Evolutionary conservation across 2,888 invertebrate species (phyloP).

Genomic region (Campaea margaritaria): DNA sequence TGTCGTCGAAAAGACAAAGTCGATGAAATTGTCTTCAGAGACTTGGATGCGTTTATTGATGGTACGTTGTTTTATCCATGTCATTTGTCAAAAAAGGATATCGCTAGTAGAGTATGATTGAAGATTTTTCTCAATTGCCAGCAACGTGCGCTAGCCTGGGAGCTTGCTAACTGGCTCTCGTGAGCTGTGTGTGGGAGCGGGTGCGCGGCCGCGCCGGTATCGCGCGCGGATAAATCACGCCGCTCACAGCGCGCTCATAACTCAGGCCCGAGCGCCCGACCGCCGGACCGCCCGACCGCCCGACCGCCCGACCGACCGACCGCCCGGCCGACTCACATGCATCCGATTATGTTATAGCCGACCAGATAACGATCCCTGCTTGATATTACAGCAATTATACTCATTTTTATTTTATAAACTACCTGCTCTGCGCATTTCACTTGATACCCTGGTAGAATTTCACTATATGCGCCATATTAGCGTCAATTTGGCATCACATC

Average conservation of each 20-base stretch:
- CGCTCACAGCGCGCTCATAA: slow-evolving; percentile 21
- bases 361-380: slow-evolving; percentile 2
- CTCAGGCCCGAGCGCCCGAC: slow-evolving; percentile 4
- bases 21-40: too few relatives aligned
- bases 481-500: too few relatives aligned
- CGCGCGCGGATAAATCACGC: slow-evolving; percentile 30
- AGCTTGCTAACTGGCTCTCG: not conserved
- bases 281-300: slow-evolving; percentile 1
- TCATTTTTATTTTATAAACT: not conserved
- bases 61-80: too few relatives aligned
- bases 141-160: not conserved
- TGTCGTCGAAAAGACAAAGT: too few relatives aligned
- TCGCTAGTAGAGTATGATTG: too few relatives aligned
- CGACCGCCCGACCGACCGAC: not conserved
- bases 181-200: slow-evolving; percentile 21
- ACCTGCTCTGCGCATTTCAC: not conserved
- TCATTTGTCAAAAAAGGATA: too few relatives aligned
- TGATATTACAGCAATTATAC: not conserved
- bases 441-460: not conserved
- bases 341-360: slow-evolving; percentile 20
- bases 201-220: slow-evolving; percentile 6
- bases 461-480: too few relatives aligned
- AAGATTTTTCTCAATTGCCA: too few relatives aligned
- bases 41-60: too few relatives aligned
- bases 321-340: slow-evolving; percentile 3